Evolutionary conservation across 2,797 vertebrate genomes (phyloP), one percentile per base, ranked within the genome.

Genomic region (Margarornis squamiger): DNA sequence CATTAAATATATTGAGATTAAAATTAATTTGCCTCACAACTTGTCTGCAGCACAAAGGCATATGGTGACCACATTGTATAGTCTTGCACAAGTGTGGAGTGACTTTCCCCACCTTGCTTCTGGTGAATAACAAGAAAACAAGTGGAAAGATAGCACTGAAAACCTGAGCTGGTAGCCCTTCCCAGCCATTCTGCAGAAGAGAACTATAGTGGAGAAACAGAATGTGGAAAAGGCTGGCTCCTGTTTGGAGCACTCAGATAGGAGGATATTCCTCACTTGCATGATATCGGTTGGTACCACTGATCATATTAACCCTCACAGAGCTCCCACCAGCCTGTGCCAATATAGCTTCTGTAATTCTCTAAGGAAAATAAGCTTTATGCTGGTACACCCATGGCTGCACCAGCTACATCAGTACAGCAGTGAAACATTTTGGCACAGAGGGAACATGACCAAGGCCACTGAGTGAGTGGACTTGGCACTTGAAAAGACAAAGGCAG

Each of bases 11-110:
- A 83, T 38, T 19, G 29, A 68, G 18, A 88, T 54, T 34, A 43
- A 38, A 49, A 57, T 14, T 43, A 43, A 77, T 66, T 82, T 55
- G 6, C 57, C 34, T 48, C 68, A 66, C 49, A 72, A 38, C 29
- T 75, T 23, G 4, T n/a, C 66, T 55, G 32, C 43, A 66, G 57
- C 27, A 78, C 46, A 27, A 73, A 72, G 38, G 36, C 43, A 62
- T 78, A n/a, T 0, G 0, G 14, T 16, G 23, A 92, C 41, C 14
- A 26, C 23, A 5, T 12, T 22, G 8, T 18, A n/a, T 1, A n/a
- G 14, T 7, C 29, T 49, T 54, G 30, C 65, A 61, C 34, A 43
- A 49, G 46, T 1, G 3, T 23, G 12, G 7, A 59, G 38, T 52
- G 24, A 54, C 9, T 48, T 74, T 39, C 30, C 23, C 19, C 45